Evolutionary conservation across 2,797 vertebrate species (phyloP).

Genomic region (Botia almorhae): DNA sequence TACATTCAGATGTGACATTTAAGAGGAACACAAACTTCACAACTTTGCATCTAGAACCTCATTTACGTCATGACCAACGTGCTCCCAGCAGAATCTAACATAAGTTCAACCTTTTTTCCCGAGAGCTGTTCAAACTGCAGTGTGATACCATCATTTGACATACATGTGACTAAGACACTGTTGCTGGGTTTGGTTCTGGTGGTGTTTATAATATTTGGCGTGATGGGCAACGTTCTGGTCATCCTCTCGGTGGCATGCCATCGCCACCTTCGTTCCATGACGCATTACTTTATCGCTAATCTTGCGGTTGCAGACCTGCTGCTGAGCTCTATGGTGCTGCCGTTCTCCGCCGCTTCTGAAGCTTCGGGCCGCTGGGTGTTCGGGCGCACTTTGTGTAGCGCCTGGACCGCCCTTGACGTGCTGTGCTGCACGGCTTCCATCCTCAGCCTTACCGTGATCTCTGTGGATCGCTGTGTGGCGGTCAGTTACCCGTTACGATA

Average conservation of each 20-base stretch:
- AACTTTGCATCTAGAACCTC: background rate
- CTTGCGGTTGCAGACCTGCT: conserved; percentile 80
- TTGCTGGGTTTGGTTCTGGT: conserved; percentile 71
- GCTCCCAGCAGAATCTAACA: conserved; percentile 66
- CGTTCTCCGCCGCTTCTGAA: conserved; percentile 78
- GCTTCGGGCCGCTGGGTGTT: conserved; percentile 79
- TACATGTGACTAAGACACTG: conserved; percentile 71
- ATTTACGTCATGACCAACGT: conserved; percentile 51
- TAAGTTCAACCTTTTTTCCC: conserved; percentile 51
- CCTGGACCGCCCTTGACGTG: conserved; percentile 81
- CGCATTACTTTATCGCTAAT: conserved; percentile 82
- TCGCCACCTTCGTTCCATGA: conserved; percentile 77
- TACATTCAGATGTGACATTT: background rate
- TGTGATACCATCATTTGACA: conserved; percentile 56
- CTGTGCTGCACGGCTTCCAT: conserved; percentile 84
- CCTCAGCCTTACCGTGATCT: conserved; percentile 82
- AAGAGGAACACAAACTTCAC: background rate
- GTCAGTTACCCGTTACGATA: conserved; percentile 81
- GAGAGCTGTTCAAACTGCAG: conserved; percentile 74
- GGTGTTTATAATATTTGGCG: conserved; percentile 77
- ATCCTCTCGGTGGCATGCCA: conserved; percentile 79
- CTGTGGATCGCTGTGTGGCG: conserved; percentile 79
- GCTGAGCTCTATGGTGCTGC: conserved; percentile 77
- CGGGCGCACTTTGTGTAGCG: conserved; percentile 75
- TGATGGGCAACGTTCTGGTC: conserved; percentile 81